Evolutionary conservation across 37 sponge, comb jelly and placozoan species (phyloP), one percentile per base, ranked within the genome.

Genomic region (Diacarnus erythraeanus): DNA sequence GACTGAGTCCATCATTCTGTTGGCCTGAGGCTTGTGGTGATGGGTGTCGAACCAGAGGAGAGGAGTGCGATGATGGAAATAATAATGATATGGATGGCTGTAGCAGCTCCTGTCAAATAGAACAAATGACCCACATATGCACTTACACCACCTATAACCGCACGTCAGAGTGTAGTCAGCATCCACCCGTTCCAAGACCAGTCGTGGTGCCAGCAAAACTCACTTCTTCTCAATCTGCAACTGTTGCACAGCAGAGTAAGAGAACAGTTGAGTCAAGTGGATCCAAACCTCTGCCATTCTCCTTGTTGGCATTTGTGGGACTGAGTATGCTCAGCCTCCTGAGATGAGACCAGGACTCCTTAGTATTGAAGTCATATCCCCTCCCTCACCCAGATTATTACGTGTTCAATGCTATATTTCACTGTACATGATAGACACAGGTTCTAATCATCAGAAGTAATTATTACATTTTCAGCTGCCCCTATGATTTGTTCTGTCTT

Each of bases 51-150:
- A 80, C 83, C 6, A 42, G 64, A 22, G 58, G 47, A 34, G 92
- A 91, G 38, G 71, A 83, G 42, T 91, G 92, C 76, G 92, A 91
- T 41, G 87, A 83, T 80, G 56, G 61, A 0, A 91, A 83, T 37
- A 42, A 1, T 26, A n/a, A 39, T 0, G 6, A 15, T 60, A 64
- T 59, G 2, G 87, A 86, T 73, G 91, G 91, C 0, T 91, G 92
- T 36, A 57, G 63, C 20, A 38, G 42, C 34, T 38, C 56, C 70
- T 90, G 90, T 51, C 43, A n/a, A 1, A 23, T 80, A 15, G 78
- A 85, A 1, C 1, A 15, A 1, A 57, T 60, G 8, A 72, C 56
- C 30, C n/a, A 67, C 22, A 64, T 42, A 3, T 85, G 78, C 43
- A 69, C 42, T 3, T n/a, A n/a, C n/a, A n/a, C 22, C 1, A 15